Percentiles rank a stretch among this genome's conserved stretches.
Evolutionary conservation across 2,888 invertebrate species (phyloP).

Genomic region (Drosophila colorata): DNA sequence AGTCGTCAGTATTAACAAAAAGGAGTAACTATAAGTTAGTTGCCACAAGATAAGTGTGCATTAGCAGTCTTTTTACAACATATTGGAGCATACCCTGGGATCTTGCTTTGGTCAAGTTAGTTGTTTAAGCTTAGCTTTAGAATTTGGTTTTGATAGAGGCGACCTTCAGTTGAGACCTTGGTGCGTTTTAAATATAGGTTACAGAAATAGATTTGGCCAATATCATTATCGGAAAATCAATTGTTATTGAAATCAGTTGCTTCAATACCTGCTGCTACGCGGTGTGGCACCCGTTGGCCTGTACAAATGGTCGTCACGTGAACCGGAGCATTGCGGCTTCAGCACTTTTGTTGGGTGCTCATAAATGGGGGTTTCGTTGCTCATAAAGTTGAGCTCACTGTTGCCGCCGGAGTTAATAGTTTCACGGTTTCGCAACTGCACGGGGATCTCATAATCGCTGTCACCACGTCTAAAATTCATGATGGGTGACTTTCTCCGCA

Average conservation of each 20-base stretch:
- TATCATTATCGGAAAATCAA: constrained; percentile 5
- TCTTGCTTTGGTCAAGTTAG: constrained; percentile 56
- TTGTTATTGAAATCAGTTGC: constrained; percentile 3
- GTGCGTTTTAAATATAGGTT: constrained; percentile 36
- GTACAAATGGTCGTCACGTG: constrained; percentile 81
- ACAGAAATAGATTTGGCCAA: constrained; percentile 13
- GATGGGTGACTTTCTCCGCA: constrained; percentile 83
- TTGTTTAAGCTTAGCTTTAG: constrained; percentile 44
- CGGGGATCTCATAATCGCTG: constrained; percentile 82
- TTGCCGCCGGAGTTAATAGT: constrained; percentile 83
- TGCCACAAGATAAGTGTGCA: constrained; percentile 33
- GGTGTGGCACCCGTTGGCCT: constrained; percentile 62
- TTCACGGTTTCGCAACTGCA: constrained; percentile 80
- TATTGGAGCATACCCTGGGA: constrained; percentile 33
- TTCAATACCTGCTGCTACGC: constrained; percentile 84
- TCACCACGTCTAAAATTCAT: constrained; percentile 84
- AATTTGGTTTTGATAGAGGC: constrained; percentile 36
- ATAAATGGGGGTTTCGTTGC: constrained; percentile 82
- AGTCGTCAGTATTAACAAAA: constrained; percentile 28
- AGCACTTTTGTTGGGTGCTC: constrained; percentile 81
- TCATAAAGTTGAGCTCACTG: constrained; percentile 84
- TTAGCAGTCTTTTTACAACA: constrained; percentile 65
- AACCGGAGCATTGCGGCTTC: constrained; percentile 71
- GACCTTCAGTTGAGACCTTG: constrained; percentile 31
- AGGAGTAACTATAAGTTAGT: constrained; percentile 47